Base-by-base conservation (phyloP, 2,797 vertebrate species). In the Ctenosaura bakeri region DNA sequence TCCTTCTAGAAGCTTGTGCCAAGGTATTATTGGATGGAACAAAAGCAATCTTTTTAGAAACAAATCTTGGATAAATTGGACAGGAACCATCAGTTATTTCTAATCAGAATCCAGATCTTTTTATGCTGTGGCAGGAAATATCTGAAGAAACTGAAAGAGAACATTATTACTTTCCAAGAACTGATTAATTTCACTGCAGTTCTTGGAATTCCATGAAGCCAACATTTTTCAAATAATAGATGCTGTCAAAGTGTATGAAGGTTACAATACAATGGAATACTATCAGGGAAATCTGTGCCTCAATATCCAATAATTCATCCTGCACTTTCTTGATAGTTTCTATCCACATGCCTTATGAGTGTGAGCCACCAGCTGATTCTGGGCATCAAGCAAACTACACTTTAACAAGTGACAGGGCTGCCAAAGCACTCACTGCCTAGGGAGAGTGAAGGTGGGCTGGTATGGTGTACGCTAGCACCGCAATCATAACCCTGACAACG, bases 21-120 rank as follows among this genome's bases (percentile, higher is more conserved):
- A 85, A 85, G 35, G 35, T 16, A 73, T 42, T 86, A 26, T 79
- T 71, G 46, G n/a, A 42, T 73, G 14, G 62, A 64, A 52, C 35
- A 35, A 73, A 86, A 32, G 38, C n/a, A 32, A 74, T n/a, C 38
- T 46, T 26, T 12, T 4, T 32, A 52, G 13, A 35, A 38, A n/a
- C 8, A 54, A 52, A 85, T 74, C 66, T 74, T 83, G 50, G 73
- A 69, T 5, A 24, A 1, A 0, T 0, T 0, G 83, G n/a, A 81
- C 2, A 24, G 54, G 56, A 79, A 18, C 46, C 35, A 83, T 66
- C 10, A 29, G 14, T 71, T 71, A 46, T 71, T 85, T 20, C 50
- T 35, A 85, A 18, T 86, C n/a, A 74, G 52, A 56, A 86, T 76
- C 85, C 69, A 76, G 69, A 59, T 16, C 50, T 74, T 76, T 74